Evolutionary conservation across 2,888 invertebrate species (phyloP).

Genomic region (Acrocera orbiculus): DNA sequence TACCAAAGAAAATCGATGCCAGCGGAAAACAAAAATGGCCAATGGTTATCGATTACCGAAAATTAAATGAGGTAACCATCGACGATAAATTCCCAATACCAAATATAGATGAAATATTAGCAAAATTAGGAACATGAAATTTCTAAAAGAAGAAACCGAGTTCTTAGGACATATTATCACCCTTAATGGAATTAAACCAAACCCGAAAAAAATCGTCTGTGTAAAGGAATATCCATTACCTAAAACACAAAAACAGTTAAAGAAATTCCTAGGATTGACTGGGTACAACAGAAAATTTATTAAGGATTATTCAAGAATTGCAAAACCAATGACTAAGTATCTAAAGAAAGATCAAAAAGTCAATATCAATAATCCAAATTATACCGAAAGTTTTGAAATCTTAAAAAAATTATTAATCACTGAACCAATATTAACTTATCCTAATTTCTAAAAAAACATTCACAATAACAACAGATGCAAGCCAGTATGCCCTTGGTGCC

Average conservation of each 20-base stretch:
- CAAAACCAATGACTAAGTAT: neutral
- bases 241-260: constrained; percentile 14
- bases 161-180: constrained; percentile 16
- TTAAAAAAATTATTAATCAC: constrained; percentile 5
- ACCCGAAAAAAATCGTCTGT: constrained; percentile 15
- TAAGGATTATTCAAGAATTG: constrained; percentile 4
- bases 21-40: too few relatives aligned
- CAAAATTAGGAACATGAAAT: too few relatives aligned
- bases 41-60: too few relatives aligned
- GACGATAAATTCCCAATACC: too few relatives aligned
- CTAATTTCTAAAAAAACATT: constrained; percentile 19
- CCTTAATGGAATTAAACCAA: constrained; percentile 16
- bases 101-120: too few relatives aligned
- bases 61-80: too few relatives aligned
- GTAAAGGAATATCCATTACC: constrained; percentile 14
- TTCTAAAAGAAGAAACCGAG: constrained; percentile 10
- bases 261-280: constrained; percentile 13
- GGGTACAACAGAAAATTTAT: constrained; percentile 12
- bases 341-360: constrained; percentile 1
- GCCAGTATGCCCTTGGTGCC: constrained; percentile 3
- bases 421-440: constrained; percentile 20
- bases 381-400: neutral
- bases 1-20: too few relatives aligned
- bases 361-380: neutral
- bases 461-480: constrained; percentile 6